Evolutionary conservation across 2,888 invertebrate genomes (phyloP), one percentile per base, ranked within the genome.

Genomic region (Neelides folsomi): DNA sequence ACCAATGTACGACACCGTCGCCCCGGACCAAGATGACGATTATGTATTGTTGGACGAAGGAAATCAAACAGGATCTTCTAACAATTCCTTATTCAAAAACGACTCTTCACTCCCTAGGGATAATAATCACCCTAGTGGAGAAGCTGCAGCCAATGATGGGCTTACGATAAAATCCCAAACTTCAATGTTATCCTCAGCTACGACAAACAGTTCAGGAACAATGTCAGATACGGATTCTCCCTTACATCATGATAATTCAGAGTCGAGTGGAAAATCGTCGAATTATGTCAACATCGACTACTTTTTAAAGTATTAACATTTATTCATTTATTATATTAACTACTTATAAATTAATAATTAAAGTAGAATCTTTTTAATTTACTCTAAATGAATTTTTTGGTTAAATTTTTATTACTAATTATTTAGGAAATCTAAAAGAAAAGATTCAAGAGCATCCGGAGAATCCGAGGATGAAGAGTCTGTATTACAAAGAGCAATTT

Each of bases 201-300:
- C 64, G 1, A 63, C 61, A 8, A 62, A 60, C 8, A 66, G 66
- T 46, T 66, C 66, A 16, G 66, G 65, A 19, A 63, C 63, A 1
- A 66, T 66, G 4, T 66, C 66, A 0, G 66, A 66, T 35, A 65
- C 66, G 13, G 65, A 65, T 43, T 62, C 63, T 53, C 64, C 65
- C 5, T 44, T 62, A 13, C 63, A 64, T 2, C 56, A 60, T 38
- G 63, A 65, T 39, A 56, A 64, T 36, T 62, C 64, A 49, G 59
- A 64, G 47, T 57, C 56, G 6, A 5, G 39, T 2, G 49, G 55
- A 18, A 61, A 53, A 48, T 59, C 82, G 61, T 84, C 86, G 58
- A 88, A 89, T 73, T 89, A 89, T 72, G 88, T 88, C 71, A 89
- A 89, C 72, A 88, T 89, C 73, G 88, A 89, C 72, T 89, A 87